A percentile compares a stretch with the other conserved stretches of the same genome.
Conservation (phyloP, 2,888 invertebrate genomes). For the Sialis lutaria region DNA sequence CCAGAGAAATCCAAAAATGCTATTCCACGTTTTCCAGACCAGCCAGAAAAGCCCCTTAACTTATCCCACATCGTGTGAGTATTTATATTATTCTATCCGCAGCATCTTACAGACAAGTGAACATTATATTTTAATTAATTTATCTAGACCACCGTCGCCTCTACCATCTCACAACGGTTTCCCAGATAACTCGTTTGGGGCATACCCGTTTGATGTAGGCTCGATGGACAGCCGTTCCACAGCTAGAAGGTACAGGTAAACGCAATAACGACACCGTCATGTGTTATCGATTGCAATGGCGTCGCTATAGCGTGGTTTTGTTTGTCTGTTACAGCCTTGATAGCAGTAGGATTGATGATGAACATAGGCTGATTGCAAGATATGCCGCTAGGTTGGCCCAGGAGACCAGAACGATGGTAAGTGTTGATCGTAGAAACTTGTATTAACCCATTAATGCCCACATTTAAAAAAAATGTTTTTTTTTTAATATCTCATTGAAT, state of each 20-base stretch:
- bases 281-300: not conserved
- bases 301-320: not conserved
- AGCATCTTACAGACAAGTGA: conserved; percentile 1
- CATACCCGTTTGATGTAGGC: conserved; percentile 56
- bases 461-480: no score
- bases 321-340: conserved; percentile 20
- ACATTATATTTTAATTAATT: conserved; percentile 5
- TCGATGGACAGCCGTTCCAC: conserved; percentile 54
- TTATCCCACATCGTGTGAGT: conserved; percentile 91
- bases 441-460: no score
- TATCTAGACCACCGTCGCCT: conserved; percentile 71
- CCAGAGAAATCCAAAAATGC: conserved; percentile 71
- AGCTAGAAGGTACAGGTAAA: conserved; percentile 28
- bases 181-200: conserved; percentile 43
- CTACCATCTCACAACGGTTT: conserved; percentile 88
- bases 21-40: conserved; percentile 81
- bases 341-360: conserved; percentile 57
- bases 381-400: conserved; percentile 93
- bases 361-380: conserved; percentile 88
- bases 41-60: conserved; percentile 86
- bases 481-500: no score
- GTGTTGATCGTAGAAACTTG: no score
- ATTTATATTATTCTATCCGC: not conserved
- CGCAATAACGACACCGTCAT: not conserved
- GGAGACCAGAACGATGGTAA: conserved; percentile 62